phyloP scores from a whole-genome alignment of 2,797 vertebrate genomes.

The Avahi laniger region DNA sequence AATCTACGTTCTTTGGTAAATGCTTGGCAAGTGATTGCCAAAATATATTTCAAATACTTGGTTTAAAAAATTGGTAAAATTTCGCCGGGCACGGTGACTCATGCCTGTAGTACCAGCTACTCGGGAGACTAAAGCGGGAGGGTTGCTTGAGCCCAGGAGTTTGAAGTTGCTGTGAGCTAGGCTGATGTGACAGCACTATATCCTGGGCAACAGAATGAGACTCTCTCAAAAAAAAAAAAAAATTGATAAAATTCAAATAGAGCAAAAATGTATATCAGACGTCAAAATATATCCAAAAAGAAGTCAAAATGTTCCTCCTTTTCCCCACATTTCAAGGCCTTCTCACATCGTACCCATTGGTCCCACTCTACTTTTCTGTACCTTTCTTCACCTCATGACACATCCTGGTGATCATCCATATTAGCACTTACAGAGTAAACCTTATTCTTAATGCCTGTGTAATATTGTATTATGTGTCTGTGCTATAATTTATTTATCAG shows the following conservation, averaged over 20 bases:
- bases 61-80: neutral
- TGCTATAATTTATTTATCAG: neutral
- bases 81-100: too few relatives aligned
- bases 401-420: neutral
- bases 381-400: neutral
- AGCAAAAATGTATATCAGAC: neutral
- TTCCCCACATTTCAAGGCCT: rapidly evolving
- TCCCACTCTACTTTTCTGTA: neutral
- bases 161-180: too few relatives aligned
- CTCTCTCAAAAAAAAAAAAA: neutral
- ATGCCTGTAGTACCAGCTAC: too few relatives aligned
- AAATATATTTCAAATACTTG: neutral
- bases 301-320: neutral
- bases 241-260: neutral
- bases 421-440: neutral
- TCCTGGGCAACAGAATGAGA: too few relatives aligned
- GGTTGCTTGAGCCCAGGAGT: too few relatives aligned
- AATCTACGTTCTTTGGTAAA: neutral
- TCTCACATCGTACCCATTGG: rapidly evolving
- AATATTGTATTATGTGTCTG: neutral
- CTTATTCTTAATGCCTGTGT: neutral
- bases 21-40: neutral
- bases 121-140: too few relatives aligned
- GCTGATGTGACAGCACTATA: too few relatives aligned
- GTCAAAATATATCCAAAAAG: neutral